Conservation (phyloP, 1,140 invertebrate genomes). For the Temnothorax longispinosus region DNA sequence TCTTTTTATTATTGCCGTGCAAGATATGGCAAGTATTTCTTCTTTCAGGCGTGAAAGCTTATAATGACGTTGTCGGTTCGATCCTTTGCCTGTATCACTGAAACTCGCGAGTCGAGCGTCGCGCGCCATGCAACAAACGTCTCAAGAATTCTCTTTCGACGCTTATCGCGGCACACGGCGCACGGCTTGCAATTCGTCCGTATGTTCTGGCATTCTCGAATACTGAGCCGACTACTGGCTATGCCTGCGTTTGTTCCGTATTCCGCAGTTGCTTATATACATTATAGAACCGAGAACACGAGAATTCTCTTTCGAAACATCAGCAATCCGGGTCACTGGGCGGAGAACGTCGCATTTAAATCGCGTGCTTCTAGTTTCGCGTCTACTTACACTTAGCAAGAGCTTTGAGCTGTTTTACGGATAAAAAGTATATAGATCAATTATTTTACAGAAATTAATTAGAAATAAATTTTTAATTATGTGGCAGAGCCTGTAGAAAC, state of each 20-base stretch:
- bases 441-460: constrained; percentile 13
- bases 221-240: not conserved
- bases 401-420: not conserved
- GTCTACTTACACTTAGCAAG: not conserved
- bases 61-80: constrained; percentile 25
- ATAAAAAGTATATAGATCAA: not conserved
- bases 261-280: constrained; percentile 44
- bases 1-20: not conserved
- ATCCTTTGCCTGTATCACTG: constrained; percentile 14
- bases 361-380: constrained; percentile 9
- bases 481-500: too few species aligned
- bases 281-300: constrained; percentile 47
- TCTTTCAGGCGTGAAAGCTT: constrained; percentile 54
- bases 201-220: constrained; percentile 14
- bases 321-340: not conserved
- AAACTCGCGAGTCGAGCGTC: constrained; percentile 6
- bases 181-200: constrained; percentile 10
- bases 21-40: not conserved
- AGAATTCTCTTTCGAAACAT: constrained; percentile 43
- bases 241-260: constrained; percentile 35
- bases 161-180: constrained; percentile 2
- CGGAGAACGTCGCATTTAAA: constrained; percentile 34
- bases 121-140: constrained; percentile 30
- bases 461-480: not conserved
- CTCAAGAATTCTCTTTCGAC: constrained; percentile 55